phyloP scores from a whole-genome alignment of 2,888 invertebrate genomes.

The Branchipolynoe longqiensis region DNA sequence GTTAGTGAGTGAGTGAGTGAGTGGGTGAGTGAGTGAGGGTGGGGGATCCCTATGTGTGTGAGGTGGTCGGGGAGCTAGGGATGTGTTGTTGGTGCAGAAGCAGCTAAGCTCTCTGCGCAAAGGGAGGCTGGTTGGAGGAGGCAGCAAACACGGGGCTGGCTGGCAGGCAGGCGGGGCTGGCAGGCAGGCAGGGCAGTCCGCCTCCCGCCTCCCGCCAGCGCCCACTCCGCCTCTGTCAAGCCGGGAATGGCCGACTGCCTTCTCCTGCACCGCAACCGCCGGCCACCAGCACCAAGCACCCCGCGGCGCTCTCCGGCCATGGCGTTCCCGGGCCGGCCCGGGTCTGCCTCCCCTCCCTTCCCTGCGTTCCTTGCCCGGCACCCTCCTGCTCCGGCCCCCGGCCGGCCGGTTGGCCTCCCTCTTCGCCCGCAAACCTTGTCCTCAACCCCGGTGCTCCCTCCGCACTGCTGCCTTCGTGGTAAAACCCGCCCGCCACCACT shows the following conservation, averaged over 20 bases:
- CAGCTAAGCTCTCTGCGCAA: background rate
- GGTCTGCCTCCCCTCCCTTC: no score
- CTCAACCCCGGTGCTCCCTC: background rate
- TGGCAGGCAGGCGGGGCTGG: no score
- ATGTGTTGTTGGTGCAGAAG: no score
- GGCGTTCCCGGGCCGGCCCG: no score
- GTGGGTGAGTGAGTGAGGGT: no score
- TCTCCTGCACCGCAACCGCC: background rate
- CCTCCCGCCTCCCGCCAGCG: background rate
- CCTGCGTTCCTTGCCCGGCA: no score
- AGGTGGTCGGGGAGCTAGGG: no score
- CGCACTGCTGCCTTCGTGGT: background rate
- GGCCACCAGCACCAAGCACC: background rate
- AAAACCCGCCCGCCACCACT: background rate
- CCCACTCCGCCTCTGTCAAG: background rate
- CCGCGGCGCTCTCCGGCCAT: slow-evolving; percentile 2
- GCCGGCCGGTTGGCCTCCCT: background rate
- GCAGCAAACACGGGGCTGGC: background rate
- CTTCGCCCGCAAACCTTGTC: background rate
- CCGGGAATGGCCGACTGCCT: slow-evolving; percentile 24
- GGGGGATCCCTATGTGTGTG: no score
- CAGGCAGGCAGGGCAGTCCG: background rate
- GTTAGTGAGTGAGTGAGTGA: no score
- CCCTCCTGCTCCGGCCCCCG: background rate
- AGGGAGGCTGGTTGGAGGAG: background rate